Evolutionary conservation across 2,888 invertebrate genomes (phyloP).

Genomic region (Heteromyza rotundicornis): DNA sequence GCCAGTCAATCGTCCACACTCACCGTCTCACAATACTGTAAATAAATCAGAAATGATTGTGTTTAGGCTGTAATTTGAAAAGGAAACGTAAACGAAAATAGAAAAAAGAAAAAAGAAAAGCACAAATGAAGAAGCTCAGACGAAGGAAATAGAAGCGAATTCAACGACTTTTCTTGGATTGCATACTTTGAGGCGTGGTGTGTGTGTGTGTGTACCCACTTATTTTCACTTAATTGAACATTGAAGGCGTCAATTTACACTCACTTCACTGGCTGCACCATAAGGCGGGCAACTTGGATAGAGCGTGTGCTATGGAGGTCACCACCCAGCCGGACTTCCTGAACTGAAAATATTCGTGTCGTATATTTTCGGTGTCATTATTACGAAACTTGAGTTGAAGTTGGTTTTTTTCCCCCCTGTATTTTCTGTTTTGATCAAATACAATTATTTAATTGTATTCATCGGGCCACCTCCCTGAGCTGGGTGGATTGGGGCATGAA

Average conservation of each 20-base stretch:
- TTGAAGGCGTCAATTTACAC: slow-evolving; percentile 3
- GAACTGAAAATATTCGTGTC: not conserved
- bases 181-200: slow-evolving; percentile 48
- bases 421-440: not conserved
- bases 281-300: not conserved
- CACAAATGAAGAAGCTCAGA: slow-evolving; percentile 46
- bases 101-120: slow-evolving; percentile 2
- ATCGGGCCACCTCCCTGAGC: not conserved
- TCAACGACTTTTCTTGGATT: slow-evolving; percentile 54
- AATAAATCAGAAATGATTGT: slow-evolving; percentile 55
- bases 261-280: not conserved
- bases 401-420: too few relatives aligned
- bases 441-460: slow-evolving; percentile 6
- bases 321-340: too few relatives aligned
- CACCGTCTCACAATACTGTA: slow-evolving; percentile 31
- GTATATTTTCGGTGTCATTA: not conserved
- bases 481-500: not conserved
- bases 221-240: slow-evolving; percentile 54
- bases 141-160: too few relatives aligned
- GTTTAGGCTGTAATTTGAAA: slow-evolving; percentile 46
- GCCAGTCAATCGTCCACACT: not conserved
- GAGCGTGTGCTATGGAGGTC: not conserved
- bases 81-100: slow-evolving; percentile 8
- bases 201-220: slow-evolving; percentile 46
- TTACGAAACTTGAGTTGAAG: not conserved